These are phyloP conservation scores for Ceratina australensis DNA, from an alignment of 1,140 invertebrate species.

Conservation along the genomic window DNA sequence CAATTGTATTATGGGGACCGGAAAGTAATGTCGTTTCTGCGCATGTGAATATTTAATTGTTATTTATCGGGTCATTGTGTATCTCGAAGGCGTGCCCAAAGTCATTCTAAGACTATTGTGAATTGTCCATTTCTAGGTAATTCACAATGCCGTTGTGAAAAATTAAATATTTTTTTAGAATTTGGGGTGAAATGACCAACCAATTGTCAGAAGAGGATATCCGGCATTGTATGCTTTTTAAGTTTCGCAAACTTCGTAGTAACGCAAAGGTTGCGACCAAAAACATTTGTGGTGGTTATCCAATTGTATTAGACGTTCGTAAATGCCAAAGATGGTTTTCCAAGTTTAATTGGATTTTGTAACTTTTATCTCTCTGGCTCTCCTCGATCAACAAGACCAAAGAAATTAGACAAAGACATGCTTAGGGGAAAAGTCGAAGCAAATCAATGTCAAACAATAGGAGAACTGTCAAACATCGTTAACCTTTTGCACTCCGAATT, in stretches of 20 bases:
- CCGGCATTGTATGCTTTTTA: background rate
- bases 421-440: no score
- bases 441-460: no score
- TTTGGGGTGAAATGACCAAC: constrained; percentile 32
- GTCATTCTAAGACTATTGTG: constrained; percentile 35
- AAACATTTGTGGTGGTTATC: constrained; percentile 34
- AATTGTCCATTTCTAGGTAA: constrained; percentile 27
- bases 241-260: constrained; percentile 3
- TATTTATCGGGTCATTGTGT: constrained; percentile 47
- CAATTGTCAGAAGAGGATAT: constrained; percentile 24
- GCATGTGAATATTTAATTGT: constrained; percentile 32
- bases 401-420: no score
- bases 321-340: constrained; percentile 39
- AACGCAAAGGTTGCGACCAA: constrained; percentile 20
- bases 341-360: no score
- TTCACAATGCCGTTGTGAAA: no score
- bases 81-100: constrained; percentile 46
- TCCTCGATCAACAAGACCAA: no score
- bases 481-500: no score
- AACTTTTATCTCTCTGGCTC: no score
- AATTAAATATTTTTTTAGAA: constrained; percentile 22
- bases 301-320: constrained; percentile 37
- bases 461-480: no score
- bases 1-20: background rate
- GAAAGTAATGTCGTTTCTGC: constrained; percentile 4